A percentile compares a stretch with the other conserved stretches of the same genome.
phyloP scores from a whole-genome alignment of 1,140 invertebrate species.

The Drosophila nebulosa region DNA sequence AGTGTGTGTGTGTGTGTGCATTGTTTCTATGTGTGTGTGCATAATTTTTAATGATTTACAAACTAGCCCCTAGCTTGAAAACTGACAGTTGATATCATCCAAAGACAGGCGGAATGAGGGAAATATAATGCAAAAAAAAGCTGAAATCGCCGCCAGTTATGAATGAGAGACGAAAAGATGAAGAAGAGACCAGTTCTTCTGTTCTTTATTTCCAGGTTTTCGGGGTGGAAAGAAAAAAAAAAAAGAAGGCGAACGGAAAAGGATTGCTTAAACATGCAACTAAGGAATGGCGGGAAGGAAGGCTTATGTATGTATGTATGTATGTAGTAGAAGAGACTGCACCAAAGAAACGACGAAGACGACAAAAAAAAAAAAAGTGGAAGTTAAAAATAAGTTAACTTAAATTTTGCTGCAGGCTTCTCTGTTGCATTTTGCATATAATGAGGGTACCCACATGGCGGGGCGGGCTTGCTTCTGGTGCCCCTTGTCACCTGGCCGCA shows the following conservation, averaged over 20 bases:
- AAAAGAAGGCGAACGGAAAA: constrained; percentile 52
- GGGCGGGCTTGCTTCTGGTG: not conserved
- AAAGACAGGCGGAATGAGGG: constrained; percentile 41
- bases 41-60: constrained; percentile 79
- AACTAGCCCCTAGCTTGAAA: constrained; percentile 70
- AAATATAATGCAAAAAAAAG: constrained; percentile 65
- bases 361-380: constrained; percentile 45
- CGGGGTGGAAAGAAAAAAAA: constrained; percentile 16
- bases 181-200: constrained; percentile 32
- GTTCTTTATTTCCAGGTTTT: constrained; percentile 67
- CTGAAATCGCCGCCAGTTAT: constrained; percentile 71
- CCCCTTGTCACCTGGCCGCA: constrained; percentile 64
- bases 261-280: constrained; percentile 76
- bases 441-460: constrained; percentile 54
- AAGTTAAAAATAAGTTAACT: constrained; percentile 79
- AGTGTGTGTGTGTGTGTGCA: constrained; percentile 3
- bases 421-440: constrained; percentile 73
- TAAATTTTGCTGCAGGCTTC: constrained; percentile 60
- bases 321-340: not conserved
- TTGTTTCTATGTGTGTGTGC: constrained; percentile 52
- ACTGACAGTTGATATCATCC: constrained; percentile 75
- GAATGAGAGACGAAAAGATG: constrained; percentile 51
- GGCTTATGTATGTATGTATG: constrained; percentile 4
- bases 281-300: constrained; percentile 49
- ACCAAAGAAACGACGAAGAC: constrained; percentile 14